Base-by-base conservation (phyloP, 2,888 invertebrate genomes). In the Microplitis deprimator region DNA sequence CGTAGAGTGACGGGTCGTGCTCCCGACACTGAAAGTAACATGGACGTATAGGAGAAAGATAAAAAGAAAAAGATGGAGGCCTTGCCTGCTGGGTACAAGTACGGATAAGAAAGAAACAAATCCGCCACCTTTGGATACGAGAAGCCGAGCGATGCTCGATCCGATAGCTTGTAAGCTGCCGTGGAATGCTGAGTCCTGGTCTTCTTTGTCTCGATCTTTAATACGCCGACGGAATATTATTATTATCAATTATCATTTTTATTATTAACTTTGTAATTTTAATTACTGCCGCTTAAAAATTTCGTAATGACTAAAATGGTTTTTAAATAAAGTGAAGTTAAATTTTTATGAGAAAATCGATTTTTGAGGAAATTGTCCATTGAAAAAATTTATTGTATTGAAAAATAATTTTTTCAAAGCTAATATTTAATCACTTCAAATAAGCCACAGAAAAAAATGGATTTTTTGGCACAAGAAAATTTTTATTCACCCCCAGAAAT, bases 111-210 rank as follows among this genome's bases (percentile, higher is more conserved):
- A 83, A 77, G 68, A 86, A 87, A 87, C 85, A 88, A 88, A 88
- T 89, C 88, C 85, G 83, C 85, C 84, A 88, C 84, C 86, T 88
- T 85, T 81, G 80, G 82, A 81, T 82, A 80, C 70, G 78, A 79
- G 77, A 82, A 79, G 75, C 81, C 77, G 80, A 80, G 77, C 84
- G 85, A 84, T 84, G 84, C 85, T 81, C 82, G 83, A 77, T 69
- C 59, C 82, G 87, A 86, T 86, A 86, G 82, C 80, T 79, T 80
- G 73, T 89, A 89, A 89, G 89, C 89, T 83, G 87, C 87, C 87
- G 88, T 88, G 88, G 89, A 89, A 89, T 89, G 88, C 84, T 81
- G 79, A 80, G 65, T 80, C 80, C 78, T 77, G 82, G 78, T 77
- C 79, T 80, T 77, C 75, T 73, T 77, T 77, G 80, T 79, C 77